Percentiles rank a stretch among this genome's conserved stretches.
These are phyloP conservation scores for Propithecus coquereli DNA, from an alignment of 2,113 vertebrate species.

Conservation along the genomic window DNA sequence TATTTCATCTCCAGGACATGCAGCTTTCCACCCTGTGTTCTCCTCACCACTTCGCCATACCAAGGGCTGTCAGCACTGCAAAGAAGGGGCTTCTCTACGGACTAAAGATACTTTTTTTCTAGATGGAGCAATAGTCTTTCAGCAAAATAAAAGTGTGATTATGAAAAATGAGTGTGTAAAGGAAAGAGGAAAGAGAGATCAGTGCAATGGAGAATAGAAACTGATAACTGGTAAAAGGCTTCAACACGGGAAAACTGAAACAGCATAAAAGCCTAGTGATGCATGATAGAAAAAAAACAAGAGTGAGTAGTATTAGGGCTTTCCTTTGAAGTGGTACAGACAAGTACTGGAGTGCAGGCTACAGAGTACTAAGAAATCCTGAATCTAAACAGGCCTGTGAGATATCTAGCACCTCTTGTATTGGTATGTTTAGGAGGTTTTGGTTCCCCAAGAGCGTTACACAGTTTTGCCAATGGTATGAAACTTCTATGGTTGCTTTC, in stretches of 20 bases:
- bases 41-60: no score
- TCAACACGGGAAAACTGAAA: neutral
- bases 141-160: neutral
- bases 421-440: neutral
- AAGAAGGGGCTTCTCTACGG: neutral
- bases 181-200: neutral
- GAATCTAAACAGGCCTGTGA: neutral
- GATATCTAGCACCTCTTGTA: neutral
- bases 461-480: neutral
- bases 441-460: neutral
- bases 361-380: neutral
- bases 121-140: neutral
- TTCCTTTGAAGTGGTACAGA: no score
- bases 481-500: neutral
- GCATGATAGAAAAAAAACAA: neutral
- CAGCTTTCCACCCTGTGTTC: fast-evolving
- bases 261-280: neutral
- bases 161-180: neutral
- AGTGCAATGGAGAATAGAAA: neutral
- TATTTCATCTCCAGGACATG: neutral
- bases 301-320: fast-evolving
- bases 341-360: fast-evolving
- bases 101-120: neutral
- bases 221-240: neutral
- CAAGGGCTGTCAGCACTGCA: fast-evolving